Base-by-base conservation (phyloP, 2,113 vertebrate genomes). In the Struthidea cinerea region DNA sequence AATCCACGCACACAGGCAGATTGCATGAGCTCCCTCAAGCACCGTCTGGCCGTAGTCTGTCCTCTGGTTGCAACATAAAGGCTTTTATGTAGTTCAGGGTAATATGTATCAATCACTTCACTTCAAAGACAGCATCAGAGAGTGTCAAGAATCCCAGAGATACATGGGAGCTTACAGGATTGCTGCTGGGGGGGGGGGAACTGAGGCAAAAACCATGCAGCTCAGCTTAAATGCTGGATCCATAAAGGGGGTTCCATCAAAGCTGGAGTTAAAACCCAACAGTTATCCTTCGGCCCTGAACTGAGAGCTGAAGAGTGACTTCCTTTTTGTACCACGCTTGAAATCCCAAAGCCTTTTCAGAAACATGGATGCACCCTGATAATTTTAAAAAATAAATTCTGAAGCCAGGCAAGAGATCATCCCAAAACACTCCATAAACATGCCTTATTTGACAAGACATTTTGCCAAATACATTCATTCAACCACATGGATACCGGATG, bases 101-200 rank as follows among this genome's bases (percentile, higher is more conserved):
- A 73, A 37, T 18, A 1, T 6, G 33, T 10, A 24, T 39, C 6
- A 3, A 46, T 56, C 35, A 11, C 73, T 22, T 68, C 28, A 11
- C 55, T 35, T 60, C 56, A 23, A 42, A 67, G 12, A 20, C 17
- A 37, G 64, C 1, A 52, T 26, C 42, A 39, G 44, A 18, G 33
- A 4, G 30, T 33, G 22, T 17, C 15, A 17, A 33, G 92, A 69
- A 75, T 37, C 41, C 59, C 59, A 11, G 21, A 7, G 56, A 67
- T 32, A 30, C 1, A 2, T 1, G 33, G 39, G 27, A 76, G 27
- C 2, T 42, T 42, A 55, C 1, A 1, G 15, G 55, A 47, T 11
- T 24, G 46, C 30, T 65, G 41, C 8, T 17, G 37, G 3, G 14
- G 14, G 26, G 26, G 35, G 23, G 4, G 6, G 2, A 42, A 56